Base-by-base conservation (phyloP, 2,888 invertebrate species). In the Sialis lutaria region DNA sequence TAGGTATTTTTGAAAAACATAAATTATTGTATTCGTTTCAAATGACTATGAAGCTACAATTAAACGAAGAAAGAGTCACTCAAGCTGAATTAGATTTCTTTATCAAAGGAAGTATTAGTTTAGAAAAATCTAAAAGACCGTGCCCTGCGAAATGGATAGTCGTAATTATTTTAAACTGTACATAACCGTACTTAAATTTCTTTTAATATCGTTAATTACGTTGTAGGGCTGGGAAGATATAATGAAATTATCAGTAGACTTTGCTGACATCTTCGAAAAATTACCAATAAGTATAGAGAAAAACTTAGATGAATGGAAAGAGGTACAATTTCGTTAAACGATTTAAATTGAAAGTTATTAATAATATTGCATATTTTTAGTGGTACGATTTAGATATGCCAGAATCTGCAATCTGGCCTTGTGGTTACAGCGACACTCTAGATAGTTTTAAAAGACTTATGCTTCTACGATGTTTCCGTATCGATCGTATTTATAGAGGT, bases 11-110 rank as follows among this genome's bases (percentile, higher is more conserved):
- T 63, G 90, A 92, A 63, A 79, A 79, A 40, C 91, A 93, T 67
- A 92, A 93, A 61, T 67, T 93, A 33, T 68, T 93, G 22, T 92
- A 79, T 63, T 91, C 92, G 0, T 88, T 93, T 63, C 89, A 90
- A 77, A 90, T 93, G 69, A 79, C 87, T 50, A 77, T 82, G 10
- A 87, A 85, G 60, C 62, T 93, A 52, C 79, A 90, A 55, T 79
- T 83, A 61, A 82, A 80, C 55, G 70, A 75, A 6, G 73, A 66
- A 0, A 58, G 67, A 22, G 64, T 92, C 1, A 63, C 60, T 0
- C 88, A 86, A 57, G 59, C 65, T 6, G 80, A 92, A 59, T 61
- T 93, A 31, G 88, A 91, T 60, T 93, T 93, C 68, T 92, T 93
- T 61, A 86, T 91, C 54, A 92, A 91, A 58, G 90, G 87, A 40